Percentiles rank a stretch among this genome's conserved stretches.
These are phyloP conservation scores for Atherinomorus stipes DNA, from an alignment of 2,113 vertebrate genomes.

Conservation along the genomic window DNA sequence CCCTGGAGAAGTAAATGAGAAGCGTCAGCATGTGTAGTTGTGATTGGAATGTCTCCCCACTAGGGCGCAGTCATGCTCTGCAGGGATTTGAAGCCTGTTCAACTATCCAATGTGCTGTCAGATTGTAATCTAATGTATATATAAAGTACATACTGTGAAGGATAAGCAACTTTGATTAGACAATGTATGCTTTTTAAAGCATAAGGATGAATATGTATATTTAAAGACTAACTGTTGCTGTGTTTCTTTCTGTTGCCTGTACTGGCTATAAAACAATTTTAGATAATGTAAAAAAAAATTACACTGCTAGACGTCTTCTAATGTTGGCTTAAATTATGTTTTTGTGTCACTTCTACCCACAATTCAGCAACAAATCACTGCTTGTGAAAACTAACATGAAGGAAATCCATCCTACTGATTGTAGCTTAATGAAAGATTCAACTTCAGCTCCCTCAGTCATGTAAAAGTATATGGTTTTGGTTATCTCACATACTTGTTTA, in stretches of 20 bases:
- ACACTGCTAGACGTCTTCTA: too few species aligned
- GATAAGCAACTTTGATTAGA: neutral
- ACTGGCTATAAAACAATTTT: neutral
- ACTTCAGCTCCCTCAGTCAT: neutral
- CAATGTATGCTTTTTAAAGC: neutral
- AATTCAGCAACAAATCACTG: too few species aligned
- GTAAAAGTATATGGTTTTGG: neutral
- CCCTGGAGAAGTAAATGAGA: constrained; percentile 61
- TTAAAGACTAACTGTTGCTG: too few species aligned
- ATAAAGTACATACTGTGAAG: neutral
- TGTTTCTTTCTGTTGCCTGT: neutral
- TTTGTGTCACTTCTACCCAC: too few species aligned
- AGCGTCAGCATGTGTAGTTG: neutral
- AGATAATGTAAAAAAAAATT: too few species aligned
- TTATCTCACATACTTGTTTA: constrained; percentile 69
- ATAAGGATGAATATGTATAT: neutral
- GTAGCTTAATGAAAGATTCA: neutral
- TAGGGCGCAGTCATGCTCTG: constrained; percentile 51
- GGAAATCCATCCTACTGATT: too few species aligned
- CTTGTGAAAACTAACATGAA: too few species aligned
- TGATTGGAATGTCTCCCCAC: constrained; percentile 39
- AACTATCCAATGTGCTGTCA: too few species aligned
- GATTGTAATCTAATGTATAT: neutral
- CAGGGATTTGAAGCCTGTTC: neutral
- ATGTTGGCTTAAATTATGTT: too few species aligned